Evolutionary conservation across 2,797 vertebrate species (phyloP), one percentile per base, ranked within the genome.

Genomic region (Sebastes elongatus): DNA sequence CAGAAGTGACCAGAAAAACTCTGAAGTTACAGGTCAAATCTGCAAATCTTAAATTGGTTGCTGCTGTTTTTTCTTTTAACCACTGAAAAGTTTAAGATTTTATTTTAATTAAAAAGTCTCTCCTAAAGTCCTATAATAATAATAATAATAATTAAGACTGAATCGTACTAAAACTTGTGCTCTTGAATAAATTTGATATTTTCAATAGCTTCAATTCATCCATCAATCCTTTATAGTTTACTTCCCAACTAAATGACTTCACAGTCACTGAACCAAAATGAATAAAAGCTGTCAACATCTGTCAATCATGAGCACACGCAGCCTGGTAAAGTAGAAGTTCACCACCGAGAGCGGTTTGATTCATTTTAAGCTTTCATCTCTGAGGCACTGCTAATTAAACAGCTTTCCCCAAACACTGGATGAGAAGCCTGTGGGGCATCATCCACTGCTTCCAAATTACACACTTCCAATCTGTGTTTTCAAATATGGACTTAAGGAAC

Each of bases 321-420:
- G 28, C 30, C 10, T 3, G 42, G 14, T 4, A 7, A 8, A 65
- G 23, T 5, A n/a, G 22, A 32, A 35, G 25, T 56, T 63, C 82
- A n/a, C 11, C 30, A 11, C 38, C 3, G 20, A 52, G 6, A 46
- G 23, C 4, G 8, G 18, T 33, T 18, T 16, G 38, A 72, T 59
- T 69, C 70, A 22, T 22, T 57, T 38, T 25, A 25, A 69, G 77
- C 46, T 67, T 70, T 83, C 49, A 71, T 81, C 72, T 84, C 65
- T 1, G 33, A 71, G 67, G 35, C 46, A 22, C 13, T 4, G n/a
- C 67, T 84, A 80, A 83, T 75, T 71, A 85, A 72, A 78, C 27
- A 67, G 59, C 67, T 30, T 74, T 73, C 52, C 23, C 30, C 20
- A 55, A 79, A 66, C 33, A 14, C 42, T 20, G 4, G 61, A 64